Evolutionary conservation across 2,113 vertebrate genomes (phyloP), one percentile per base, ranked within the genome.

Genomic region (Cairina moschata): DNA sequence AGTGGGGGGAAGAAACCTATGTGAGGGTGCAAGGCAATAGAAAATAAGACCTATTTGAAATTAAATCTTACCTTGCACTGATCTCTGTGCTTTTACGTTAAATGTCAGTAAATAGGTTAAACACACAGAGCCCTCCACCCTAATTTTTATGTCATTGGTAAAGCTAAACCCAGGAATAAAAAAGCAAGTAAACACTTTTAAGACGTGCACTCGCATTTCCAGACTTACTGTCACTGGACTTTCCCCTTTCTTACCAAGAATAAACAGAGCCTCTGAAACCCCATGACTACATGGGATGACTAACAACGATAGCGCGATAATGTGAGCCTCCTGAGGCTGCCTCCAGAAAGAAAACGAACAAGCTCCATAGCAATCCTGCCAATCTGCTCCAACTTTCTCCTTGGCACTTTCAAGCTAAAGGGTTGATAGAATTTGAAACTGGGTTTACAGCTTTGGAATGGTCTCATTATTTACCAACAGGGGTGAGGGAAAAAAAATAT

Each of bases 221-320:
- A 88, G 32, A 59, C 81, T 72, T 78, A 75, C 20, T 60, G 36
- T 42, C 66, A 31, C 44, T 91, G 91, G 88, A 97, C 80, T 93
- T 96, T 90, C 48, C 73, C 79, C 88, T 88, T 90, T 58, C 69
- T 77, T 76, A 44, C 29, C 1, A 13, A 73, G 62, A 13, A 48
- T 56, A 86, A 91, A 90, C 25, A 86, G 29, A 89, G 17, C 38
- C 60, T 93, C 42, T 72, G 52, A 34, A 82, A 69, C 32, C 8
- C 15, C 0, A 11, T 16, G 9, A 88, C 50, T 13, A 62, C 31
- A 32, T 0, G 0, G 9, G 16, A 52, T 94, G 83, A 92, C 66
- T 65, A 91, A 91, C 25, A 77, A 28, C 0, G 1, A 46, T 75
- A 88, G 38, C 0, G 1, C 0, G 1, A 46, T 75, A 86, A 42